Base-by-base conservation (phyloP, 2,797 vertebrate species). In the Aythya fuligula region DNA sequence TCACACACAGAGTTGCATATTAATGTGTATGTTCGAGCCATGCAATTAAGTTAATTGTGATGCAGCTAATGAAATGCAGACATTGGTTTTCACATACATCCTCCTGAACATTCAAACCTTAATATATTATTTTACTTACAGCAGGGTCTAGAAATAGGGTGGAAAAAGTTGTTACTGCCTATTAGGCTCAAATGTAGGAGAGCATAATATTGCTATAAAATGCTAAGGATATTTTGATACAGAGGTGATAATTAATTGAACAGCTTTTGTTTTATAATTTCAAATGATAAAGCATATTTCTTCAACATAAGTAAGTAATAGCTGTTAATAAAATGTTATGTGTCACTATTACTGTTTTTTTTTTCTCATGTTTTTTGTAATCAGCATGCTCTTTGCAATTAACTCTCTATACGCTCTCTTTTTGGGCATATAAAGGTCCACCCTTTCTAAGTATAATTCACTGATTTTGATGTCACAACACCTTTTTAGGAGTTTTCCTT, bases 191-290 rank as follows among this genome's bases (percentile, higher is more conserved):
- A 81, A 87, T 7, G 14, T 32, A 82, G 49, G 32, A 56, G 69
- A 82, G 53, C 34, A 54, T 45, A 41, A 64, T 89, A 64, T 83
- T 77, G 30, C 88, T 85, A 21, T 90, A 75, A 51, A 66, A 78
- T 36, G 36, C 83, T 83, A 86, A 75, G 91, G 56, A 16, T 88
- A 66, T 86, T 92, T 96, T 93, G 67, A 96, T 85, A 89, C 30
- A 65, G 82, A 85, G 3, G 13, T 86, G 73, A 91, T 74, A 83
- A 43, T 43, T 43, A 43, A 19, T 43, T 43, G 43, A 43, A 43
- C 43, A 43, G 43, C 43, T 43, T 43, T 43, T 43, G 18, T 43
- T 43, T 43, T 93, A 20, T 90, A 94, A 82, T 89, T 96, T 96
- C 93, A 84, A 93, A 91, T 73, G 14, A 8, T 49, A 66, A 69